phyloP scores from a whole-genome alignment of 2,113 vertebrate genomes.

The Gobio gobio region DNA sequence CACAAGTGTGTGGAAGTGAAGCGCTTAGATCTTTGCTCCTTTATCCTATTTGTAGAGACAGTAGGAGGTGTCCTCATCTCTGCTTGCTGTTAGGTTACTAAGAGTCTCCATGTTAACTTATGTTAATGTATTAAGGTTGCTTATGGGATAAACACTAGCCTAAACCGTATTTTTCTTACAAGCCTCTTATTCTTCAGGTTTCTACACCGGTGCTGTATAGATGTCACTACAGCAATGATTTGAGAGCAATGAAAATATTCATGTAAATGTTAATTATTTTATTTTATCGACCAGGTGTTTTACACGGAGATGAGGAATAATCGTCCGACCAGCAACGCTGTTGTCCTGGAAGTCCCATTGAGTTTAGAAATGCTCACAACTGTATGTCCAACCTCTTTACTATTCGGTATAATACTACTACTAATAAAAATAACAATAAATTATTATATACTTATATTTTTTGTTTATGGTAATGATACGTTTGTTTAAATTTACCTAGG shows the following conservation, averaged over 20 bases:
- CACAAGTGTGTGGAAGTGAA: neutral
- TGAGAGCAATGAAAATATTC: neutral
- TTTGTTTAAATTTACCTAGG: neutral
- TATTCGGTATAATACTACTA: too few relatives aligned
- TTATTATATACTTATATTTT: neutral
- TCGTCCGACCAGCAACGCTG: conserved; percentile 70
- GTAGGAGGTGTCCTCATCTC: neutral
- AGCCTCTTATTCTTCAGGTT: neutral
- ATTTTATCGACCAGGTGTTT: conserved; percentile 79
- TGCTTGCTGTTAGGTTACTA: neutral
- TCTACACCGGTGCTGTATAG: neutral
- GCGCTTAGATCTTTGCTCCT: neutral
- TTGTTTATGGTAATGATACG: neutral
- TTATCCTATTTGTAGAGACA: neutral
- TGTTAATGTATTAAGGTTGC: neutral
- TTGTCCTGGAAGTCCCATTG: conserved; percentile 77
- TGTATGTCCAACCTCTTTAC: conserved; percentile 65
- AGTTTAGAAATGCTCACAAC: conserved; percentile 78
- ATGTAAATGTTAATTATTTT: neutral
- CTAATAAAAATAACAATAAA: neutral
- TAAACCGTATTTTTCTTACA: neutral
- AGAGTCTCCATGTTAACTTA: neutral
- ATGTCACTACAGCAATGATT: neutral
- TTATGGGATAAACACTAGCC: neutral
- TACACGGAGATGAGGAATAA: conserved; percentile 82